Conservation (phyloP, 2,797 vertebrate species). For the Gorsachius magnificus region DNA sequence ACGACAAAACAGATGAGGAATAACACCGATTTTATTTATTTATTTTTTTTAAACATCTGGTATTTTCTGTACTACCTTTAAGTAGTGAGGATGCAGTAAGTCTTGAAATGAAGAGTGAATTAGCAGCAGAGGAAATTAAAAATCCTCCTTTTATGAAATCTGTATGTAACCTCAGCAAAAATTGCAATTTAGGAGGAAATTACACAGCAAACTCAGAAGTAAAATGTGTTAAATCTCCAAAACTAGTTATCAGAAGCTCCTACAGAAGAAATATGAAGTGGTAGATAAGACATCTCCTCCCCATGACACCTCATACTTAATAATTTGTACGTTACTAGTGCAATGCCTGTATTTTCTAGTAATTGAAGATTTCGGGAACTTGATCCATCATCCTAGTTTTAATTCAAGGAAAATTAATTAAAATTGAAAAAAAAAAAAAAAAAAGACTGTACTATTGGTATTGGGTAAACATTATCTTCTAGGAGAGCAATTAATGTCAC, state of each 20-base stretch:
- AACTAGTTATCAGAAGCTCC: background rate
- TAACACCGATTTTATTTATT: background rate
- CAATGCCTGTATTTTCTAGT: background rate
- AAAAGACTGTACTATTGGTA: background rate
- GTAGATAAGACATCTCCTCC: background rate
- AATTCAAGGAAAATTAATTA: background rate
- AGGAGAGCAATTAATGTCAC: background rate
- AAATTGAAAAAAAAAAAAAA: background rate
- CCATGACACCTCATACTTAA: background rate
- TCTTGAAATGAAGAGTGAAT: background rate
- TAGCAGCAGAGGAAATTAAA: slow-evolving; percentile 33
- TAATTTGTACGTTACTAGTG: background rate
- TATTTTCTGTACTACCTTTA: background rate
- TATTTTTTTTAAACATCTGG: background rate
- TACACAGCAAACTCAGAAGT: background rate
- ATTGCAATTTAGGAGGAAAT: background rate
- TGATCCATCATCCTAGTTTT: background rate
- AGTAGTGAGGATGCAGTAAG: background rate
- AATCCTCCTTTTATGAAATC: background rate
- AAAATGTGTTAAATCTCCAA: background rate
- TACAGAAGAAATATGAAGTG: background rate
- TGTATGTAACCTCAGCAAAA: background rate
- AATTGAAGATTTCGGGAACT: background rate
- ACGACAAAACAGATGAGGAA: background rate
- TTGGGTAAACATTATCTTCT: background rate